Evolutionary conservation across 1,140 invertebrate genomes (phyloP), one percentile per base, ranked within the genome.

Genomic region (Drosophila auraria): DNA sequence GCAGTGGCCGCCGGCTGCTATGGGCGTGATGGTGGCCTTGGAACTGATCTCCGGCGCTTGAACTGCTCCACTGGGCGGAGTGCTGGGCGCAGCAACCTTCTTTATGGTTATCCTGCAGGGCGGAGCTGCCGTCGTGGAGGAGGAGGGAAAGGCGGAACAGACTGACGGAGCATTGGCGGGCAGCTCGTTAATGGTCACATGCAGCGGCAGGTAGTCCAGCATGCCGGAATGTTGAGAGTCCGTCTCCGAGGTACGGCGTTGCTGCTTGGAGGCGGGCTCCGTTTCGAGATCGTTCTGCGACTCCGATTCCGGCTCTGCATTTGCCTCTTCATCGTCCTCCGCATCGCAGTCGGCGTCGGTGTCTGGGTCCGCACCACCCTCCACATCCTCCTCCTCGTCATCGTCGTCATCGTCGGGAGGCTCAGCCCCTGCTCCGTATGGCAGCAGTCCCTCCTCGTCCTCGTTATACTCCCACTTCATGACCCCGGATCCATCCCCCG

Each of bases 31-130:
- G 17, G 87, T 90, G 9, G 86, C 86, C 63, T 90, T 90, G 8
- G 76, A 74, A 49, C 69, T 90, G 20, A 90, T 86, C 54, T 90
- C 87, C 14, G 77, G 72, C 1, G 53, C 17, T 30, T 74, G 76
- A 14, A 33, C 15, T 14, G 49, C 51, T 38, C 3, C 38, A 51
- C 30, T 71, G 8, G 51, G 17, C 14, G 80, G 54, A 9, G 76
- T 70, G 25, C 42, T 49, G n/a, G 64, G 59, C 5, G 79, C 76
- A 0, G 87, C 8, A 11, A 90, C 82, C 59, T 90, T 91, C 17
- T 90, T 90, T 23, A 90, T 90, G 27, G 86, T 90, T n/a, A 90
- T 90, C 12, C 86, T 80, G 30, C 86, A 90, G 2, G 86, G 86
- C 30, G 58, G 27, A 17, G 58, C 40, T 20, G 27, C 6, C 78